Evolutionary conservation across 2,797 vertebrate genomes (phyloP).

Genomic region (Garrulus glandarius): DNA sequence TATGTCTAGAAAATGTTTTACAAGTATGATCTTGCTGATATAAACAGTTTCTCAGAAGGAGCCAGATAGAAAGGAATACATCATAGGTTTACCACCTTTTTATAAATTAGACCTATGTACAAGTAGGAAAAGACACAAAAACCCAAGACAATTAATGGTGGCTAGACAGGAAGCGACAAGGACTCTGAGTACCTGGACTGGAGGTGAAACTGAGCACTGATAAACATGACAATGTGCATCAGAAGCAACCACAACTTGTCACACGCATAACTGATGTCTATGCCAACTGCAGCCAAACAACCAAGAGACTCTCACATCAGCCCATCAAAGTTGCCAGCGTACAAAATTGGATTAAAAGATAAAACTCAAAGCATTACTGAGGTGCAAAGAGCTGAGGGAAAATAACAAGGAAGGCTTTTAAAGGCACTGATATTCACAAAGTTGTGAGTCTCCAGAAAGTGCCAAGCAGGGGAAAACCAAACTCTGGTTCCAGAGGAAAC

Average conservation of each 20-base stretch:
- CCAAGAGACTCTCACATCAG: not conserved
- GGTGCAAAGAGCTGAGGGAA: not conserved
- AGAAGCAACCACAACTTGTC: not conserved
- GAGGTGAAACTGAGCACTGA: not conserved
- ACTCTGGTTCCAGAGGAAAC: not conserved
- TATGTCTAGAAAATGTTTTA: not conserved
- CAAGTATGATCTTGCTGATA: not conserved
- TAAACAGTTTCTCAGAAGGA: not conserved
- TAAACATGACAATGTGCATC: not conserved
- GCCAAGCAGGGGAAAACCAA: not conserved
- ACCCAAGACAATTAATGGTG: not conserved
- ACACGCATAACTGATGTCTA: not conserved
- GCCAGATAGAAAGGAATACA: not conserved
- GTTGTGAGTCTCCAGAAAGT: not conserved
- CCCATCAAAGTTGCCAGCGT: not conserved
- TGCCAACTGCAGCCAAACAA: not conserved
- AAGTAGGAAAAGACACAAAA: not conserved
- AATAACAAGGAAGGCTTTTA: not conserved
- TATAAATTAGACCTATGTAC: not conserved
- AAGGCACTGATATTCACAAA: not conserved
- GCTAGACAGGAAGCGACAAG: not conserved
- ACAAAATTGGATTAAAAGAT: not conserved
- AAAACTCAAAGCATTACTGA: not conserved
- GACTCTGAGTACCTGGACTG: not conserved
- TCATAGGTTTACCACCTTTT: not conserved